phyloP scores from a whole-genome alignment of 2,888 invertebrate species.

The Cremastobaeus sp. region DNA sequence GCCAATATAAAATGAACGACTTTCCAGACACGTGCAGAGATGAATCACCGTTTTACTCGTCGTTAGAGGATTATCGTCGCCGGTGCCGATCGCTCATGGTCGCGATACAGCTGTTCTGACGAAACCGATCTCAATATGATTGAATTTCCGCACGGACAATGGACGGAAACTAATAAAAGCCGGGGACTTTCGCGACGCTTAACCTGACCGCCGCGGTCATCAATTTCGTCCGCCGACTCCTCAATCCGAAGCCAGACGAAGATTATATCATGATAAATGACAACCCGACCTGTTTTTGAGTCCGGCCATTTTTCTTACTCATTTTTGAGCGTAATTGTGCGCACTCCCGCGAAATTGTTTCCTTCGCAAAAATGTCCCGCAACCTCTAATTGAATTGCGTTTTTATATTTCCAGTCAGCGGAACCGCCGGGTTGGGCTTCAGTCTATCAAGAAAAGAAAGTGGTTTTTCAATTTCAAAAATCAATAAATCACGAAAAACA shows the following conservation, averaged over 20 bases:
- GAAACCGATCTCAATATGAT: conserved; percentile 47
- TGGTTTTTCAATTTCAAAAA: too few species aligned
- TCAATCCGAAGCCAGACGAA: conserved; percentile 29
- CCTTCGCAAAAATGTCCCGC: not conserved
- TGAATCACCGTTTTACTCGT: conserved; percentile 35
- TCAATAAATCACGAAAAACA: too few species aligned
- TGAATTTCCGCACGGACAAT: conserved; percentile 47
- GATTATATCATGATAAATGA: conserved; percentile 44
- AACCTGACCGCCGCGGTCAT: conserved; percentile 30
- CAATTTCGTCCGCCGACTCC: conserved; percentile 26
- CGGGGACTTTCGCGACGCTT: conserved; percentile 28
- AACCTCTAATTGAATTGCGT: too few species aligned
- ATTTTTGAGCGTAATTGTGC: conserved; percentile 11
- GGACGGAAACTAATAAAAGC: conserved; percentile 45
- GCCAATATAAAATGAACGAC: conserved; percentile 17
- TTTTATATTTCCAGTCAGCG: too few species aligned
- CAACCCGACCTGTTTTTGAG: conserved; percentile 27
- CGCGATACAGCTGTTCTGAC: conserved; percentile 16
- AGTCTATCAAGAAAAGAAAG: too few species aligned
- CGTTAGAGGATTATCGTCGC: conserved; percentile 43
- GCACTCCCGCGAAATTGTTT: not conserved
- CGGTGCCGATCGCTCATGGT: conserved; percentile 39
- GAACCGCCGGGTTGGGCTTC: too few species aligned
- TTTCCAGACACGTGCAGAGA: conserved; percentile 7
- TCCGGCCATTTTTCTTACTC: conserved; percentile 20